These are phyloP conservation scores for Apus apus DNA, from an alignment of 2,113 vertebrate species.

Conservation along the genomic window DNA sequence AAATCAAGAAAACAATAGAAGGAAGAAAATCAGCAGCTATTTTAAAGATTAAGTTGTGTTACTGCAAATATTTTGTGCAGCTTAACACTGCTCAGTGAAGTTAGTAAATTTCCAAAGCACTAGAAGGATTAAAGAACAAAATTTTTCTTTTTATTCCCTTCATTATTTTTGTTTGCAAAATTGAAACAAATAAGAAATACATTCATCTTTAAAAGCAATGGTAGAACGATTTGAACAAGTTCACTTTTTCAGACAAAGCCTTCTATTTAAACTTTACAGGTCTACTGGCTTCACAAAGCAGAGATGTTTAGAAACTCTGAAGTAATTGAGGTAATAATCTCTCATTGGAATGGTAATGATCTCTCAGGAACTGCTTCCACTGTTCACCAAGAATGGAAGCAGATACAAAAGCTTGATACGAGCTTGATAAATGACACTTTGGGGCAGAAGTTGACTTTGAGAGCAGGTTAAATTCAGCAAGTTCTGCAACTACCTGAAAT, in stretches of 20 bases:
- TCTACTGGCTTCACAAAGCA: background rate
- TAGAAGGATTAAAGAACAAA: background rate
- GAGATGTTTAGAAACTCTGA: background rate
- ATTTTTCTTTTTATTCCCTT: background rate
- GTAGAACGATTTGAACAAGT: background rate
- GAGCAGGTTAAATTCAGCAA: background rate
- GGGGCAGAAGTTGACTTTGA: background rate
- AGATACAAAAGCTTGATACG: background rate
- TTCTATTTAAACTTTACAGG: background rate
- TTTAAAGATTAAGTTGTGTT: background rate
- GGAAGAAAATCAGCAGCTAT: background rate
- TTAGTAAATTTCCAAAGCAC: background rate
- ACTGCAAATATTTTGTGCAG: background rate
- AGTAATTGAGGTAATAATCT: background rate
- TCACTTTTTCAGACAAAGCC: background rate
- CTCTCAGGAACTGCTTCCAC: background rate
- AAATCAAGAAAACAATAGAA: background rate
- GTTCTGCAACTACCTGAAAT: background rate
- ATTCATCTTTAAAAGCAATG: background rate
- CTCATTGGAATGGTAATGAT: rapidly evolving
- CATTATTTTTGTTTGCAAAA: background rate
- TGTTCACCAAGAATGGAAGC: background rate
- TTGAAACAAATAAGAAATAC: background rate
- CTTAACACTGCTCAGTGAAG: background rate
- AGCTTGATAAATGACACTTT: background rate